phyloP scores from a whole-genome alignment of 2,797 vertebrate species.

The Myotis pilosus region DNA sequence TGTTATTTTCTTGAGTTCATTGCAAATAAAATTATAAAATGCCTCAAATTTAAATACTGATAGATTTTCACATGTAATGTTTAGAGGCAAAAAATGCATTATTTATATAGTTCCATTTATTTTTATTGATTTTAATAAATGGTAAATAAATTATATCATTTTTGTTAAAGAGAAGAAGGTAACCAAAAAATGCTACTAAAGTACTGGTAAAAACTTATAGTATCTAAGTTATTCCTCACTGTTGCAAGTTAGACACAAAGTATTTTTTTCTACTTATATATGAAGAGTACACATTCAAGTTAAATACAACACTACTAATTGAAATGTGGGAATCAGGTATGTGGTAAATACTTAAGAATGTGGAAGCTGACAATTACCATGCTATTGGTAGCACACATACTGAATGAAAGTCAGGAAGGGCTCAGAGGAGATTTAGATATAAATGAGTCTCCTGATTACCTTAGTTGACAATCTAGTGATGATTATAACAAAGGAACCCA shows the following conservation, averaged over 20 bases:
- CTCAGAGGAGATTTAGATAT: not conserved
- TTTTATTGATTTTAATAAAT: slow-evolving; percentile 29
- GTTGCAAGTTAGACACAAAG: not conserved
- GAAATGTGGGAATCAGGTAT: not conserved
- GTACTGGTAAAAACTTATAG: not conserved
- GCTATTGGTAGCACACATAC: not conserved
- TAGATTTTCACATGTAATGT: not conserved
- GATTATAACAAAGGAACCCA: not conserved
- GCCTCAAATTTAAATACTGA: not conserved
- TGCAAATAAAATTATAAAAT: not conserved
- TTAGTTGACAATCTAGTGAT: slow-evolving; percentile 13
- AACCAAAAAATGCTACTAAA: not conserved
- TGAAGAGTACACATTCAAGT: not conserved
- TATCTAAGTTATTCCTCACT: not conserved
- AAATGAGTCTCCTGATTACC: not conserved
- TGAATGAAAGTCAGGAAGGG: not conserved
- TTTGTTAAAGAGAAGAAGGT: slow-evolving; percentile 7
- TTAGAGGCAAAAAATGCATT: not conserved
- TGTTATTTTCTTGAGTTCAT: not conserved
- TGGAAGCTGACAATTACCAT: not conserved
- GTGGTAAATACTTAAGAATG: not conserved
- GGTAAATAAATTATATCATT: not conserved
- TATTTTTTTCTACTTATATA: not conserved
- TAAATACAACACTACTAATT: not conserved
- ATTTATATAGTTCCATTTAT: not conserved